A percentile compares a stretch with the other conserved stretches of the same genome.
Evolutionary conservation across 2,113 vertebrate genomes (phyloP).

Genomic region (Nannospalax galili): DNA sequence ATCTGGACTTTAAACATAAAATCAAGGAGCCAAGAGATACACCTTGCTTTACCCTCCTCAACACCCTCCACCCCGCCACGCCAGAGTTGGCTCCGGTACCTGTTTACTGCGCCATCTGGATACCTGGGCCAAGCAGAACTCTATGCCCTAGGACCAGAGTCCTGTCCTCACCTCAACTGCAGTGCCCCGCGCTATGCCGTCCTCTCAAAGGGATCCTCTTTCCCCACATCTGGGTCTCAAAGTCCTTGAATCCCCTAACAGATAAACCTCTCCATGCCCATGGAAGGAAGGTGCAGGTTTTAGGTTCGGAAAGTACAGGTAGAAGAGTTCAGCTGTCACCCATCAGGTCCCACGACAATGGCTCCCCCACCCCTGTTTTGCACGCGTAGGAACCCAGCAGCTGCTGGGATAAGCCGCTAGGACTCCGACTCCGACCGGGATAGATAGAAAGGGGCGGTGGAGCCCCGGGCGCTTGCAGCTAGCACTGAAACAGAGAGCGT

Average conservation of each 20-base stretch:
- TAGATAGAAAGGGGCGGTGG: slow-evolving; percentile 66
- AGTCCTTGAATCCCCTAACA: neutral
- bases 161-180: neutral
- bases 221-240: neutral
- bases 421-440: slow-evolving; percentile 50
- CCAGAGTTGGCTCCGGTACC: rapidly evolving
- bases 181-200: rapidly evolving
- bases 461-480: neutral
- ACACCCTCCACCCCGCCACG: neutral
- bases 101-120: slow-evolving; percentile 52
- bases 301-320: neutral
- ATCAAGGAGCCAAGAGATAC: neutral
- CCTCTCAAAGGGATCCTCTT: neutral
- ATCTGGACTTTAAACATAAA: slow-evolving; percentile 41
- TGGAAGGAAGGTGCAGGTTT: neutral
- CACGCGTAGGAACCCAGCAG: slow-evolving; percentile 78
- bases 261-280: neutral
- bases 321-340: slow-evolving; percentile 68
- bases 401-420: slow-evolving; percentile 51
- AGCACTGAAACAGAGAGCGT: neutral
- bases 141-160: neutral
- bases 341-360: neutral
- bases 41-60: neutral
- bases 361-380: slow-evolving; percentile 67
- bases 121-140: neutral